Evolutionary conservation across 2,797 vertebrate species (phyloP).

Genomic region (Tiaroga cobitis): DNA sequence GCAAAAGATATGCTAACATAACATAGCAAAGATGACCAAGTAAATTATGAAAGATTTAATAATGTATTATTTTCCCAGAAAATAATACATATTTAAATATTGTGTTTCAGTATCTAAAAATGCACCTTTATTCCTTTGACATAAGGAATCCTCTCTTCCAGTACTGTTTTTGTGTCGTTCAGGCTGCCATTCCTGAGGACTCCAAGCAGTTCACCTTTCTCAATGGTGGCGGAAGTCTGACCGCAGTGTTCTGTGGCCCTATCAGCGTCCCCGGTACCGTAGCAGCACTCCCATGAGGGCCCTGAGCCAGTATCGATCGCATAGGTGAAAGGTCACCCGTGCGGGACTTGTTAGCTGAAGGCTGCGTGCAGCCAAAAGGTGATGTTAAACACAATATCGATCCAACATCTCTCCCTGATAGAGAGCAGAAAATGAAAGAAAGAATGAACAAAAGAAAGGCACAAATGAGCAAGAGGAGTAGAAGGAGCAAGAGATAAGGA

Average conservation of each 20-base stretch:
- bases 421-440: constrained; percentile 36
- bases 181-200: background rate
- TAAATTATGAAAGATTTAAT: background rate
- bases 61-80: background rate
- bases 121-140: constrained; percentile 72
- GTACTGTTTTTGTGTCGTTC: constrained; percentile 29
- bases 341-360: constrained; percentile 68
- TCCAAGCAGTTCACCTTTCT: constrained; percentile 5
- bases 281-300: constrained; percentile 39
- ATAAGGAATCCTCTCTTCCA: constrained; percentile 48
- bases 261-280: background rate
- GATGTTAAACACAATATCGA: constrained; percentile 76
- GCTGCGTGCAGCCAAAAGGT: constrained; percentile 68
- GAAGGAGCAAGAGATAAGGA: constrained; percentile 38
- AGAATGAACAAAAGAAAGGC: constrained; percentile 4
- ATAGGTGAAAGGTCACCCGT: constrained; percentile 63
- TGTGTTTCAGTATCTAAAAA: background rate
- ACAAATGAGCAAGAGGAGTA: background rate
- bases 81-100: constrained; percentile 20
- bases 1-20: no score
- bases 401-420: constrained; percentile 58
- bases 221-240: constrained; percentile 19
- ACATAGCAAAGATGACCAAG: background rate
- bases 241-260: background rate
- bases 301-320: constrained; percentile 50